Base-by-base conservation (phyloP, 2,888 invertebrate species). In the Chaetogeoica ovagalla region DNA sequence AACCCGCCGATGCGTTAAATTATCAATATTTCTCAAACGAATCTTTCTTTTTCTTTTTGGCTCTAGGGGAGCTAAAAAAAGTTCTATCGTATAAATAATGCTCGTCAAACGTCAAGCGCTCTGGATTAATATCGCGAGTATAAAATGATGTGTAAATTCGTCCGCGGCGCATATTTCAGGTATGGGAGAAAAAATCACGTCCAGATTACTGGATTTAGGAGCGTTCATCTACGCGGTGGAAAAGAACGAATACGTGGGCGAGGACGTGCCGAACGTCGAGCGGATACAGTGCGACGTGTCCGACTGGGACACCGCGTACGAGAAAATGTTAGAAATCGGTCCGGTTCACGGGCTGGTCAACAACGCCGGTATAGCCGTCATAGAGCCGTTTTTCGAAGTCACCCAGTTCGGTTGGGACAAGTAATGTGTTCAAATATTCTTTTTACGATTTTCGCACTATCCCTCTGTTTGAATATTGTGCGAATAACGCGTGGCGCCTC, bases 291-390 rank as follows among this genome's bases (percentile, higher is more conserved):
- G 92, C 0, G 94, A 97, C 86, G 85, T 97, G 43, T 86, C 87
- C 8, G 88, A 95, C 85, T 96, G 96, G 95, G 87, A 79, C 0
- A 21, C 91, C 2, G 89, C 94, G 0, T 89, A 90, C 82, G 89
- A 87, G 0, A 85, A 94, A 0, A 83, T 86, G 81, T 87, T 89
- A 83, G 88, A 91, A 55, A 88, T 92, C 52, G 90, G 90, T 1
- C 88, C 88, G 82, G 89, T 96, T 83, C 93, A 97, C 86, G 89
- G 94, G 6, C 86, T 97, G 55, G 95, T 97, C 0, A 97, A 97
- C 85, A 97, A 96, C 88, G 97, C 96, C 1, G 97, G 91, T 1
- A 86, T 92, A 52, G 92, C 92, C 7, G 85, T 89, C 57, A 88
- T 93, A 43, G 90, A 90, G 83, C 90, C 93, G 0, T 92, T 96